phyloP scores from a whole-genome alignment of 2,888 invertebrate species.

The Agonopterix subpropinquella region DNA sequence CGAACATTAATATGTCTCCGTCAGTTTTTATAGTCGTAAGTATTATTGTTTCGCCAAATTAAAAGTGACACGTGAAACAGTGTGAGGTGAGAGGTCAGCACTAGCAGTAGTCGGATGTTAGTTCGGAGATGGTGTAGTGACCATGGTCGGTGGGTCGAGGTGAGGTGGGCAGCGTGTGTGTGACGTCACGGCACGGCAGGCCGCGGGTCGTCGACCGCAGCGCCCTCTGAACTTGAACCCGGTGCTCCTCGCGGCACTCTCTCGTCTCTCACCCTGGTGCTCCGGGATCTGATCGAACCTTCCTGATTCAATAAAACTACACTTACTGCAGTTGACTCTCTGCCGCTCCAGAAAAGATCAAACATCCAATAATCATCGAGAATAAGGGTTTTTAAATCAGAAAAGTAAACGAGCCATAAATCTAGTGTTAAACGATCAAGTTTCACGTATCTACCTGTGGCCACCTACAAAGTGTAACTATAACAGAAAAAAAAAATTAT shows the following conservation, averaged over 20 bases:
- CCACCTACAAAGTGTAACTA: no score
- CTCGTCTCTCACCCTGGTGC: not conserved
- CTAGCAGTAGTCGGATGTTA: not conserved
- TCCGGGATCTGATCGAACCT: no score
- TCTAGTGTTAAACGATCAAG: no score
- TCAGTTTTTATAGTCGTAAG: not conserved
- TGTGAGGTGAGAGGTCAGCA: not conserved
- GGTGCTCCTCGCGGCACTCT: not conserved
- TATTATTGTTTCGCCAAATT: not conserved
- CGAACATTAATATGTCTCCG: no score
- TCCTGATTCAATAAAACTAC: no score
- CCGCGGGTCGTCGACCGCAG: constrained; percentile 2
- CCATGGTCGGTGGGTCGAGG: not conserved
- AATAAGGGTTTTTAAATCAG: no score
- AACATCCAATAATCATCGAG: no score
- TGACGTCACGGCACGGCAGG: constrained; percentile 14
- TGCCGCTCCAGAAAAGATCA: no score
- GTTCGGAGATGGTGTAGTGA: constrained; percentile 1
- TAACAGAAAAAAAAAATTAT: no score
- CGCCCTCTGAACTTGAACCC: constrained; percentile 15
- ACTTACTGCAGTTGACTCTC: no score
- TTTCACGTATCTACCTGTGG: no score
- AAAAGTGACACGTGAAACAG: not conserved
- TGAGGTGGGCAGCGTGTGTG: constrained; percentile 3
- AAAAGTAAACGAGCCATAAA: no score